Base-by-base conservation (phyloP, 2,888 invertebrate species). In the Thymelicus lineola region DNA sequence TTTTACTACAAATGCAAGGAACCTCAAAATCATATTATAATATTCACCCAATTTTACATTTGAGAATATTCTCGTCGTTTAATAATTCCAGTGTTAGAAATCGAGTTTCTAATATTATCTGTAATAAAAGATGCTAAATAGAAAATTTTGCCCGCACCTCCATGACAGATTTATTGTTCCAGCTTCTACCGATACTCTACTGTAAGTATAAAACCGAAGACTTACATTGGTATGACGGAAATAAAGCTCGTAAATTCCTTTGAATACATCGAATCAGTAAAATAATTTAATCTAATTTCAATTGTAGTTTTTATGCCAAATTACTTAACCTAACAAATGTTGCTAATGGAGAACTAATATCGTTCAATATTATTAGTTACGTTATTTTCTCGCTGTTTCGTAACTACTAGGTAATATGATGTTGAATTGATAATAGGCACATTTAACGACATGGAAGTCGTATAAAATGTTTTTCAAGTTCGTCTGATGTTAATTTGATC, bases 131-230 rank as follows among this genome's bases (percentile, higher is more conserved):
- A 38, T 48, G 48, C 36, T 20, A 38, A 53, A 50, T 42, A 66
- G 66, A 46, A 46, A 35, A 67, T 60, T 60, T 59, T 50, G 50
- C 20, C 42, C 38, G 38, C 48, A 17, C 5, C 57, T 50, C 10
- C 48, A 50, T 28, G 66, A 66, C 66, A 45, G 66, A 59, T 66
- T 66, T 59, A 66, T 66, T 20, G 20, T 38, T 66, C 38, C 35
- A 50, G 59, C 38, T 15, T n/a, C 20, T 38, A 38, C 36, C 1
- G 14, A 4, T 59, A 66, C 66, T 38, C 48, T 46, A 35, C 15
- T 66, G 15, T 35, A 35, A 45, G 3, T 28, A 45, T 20, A 53
- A 53, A 53, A 53, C 7, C 42, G 36, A 0, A 7, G 14, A 66
- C 59, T 59, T 59, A 66, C 36, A 28, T 66, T 38, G 4, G 38